Conservation (phyloP, 2,797 vertebrate species). For the Chelon labrosus region DNA sequence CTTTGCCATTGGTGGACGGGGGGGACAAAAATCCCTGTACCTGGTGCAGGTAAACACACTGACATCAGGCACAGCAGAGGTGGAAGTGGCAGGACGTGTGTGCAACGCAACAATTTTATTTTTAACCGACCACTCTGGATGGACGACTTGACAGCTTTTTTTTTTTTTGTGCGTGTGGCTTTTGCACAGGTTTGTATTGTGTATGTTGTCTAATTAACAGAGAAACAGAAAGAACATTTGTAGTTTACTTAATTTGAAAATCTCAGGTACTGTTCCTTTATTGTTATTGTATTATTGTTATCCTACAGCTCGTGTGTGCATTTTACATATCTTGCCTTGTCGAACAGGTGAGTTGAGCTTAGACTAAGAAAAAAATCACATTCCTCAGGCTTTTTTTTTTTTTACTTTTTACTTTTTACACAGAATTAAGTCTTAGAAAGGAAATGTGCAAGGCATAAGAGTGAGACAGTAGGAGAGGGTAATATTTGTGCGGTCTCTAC, state of each 20-base stretch:
- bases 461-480: conserved; percentile 13
- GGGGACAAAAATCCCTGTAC: conserved; percentile 86
- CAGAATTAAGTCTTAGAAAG: background rate
- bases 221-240: background rate
- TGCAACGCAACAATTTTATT: conserved; percentile 24
- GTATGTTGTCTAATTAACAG: background rate
- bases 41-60: conserved; percentile 86
- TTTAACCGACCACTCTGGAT: conserved; percentile 15
- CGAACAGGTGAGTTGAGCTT: conserved; percentile 50
- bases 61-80: conserved; percentile 67
- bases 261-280: conserved; percentile 11
- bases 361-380: no score
- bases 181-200: conserved; percentile 57
- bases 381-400: no score
- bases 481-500: conserved; percentile 42
- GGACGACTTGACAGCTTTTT: conserved; percentile 27
- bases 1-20: conserved; percentile 84
- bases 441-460: background rate
- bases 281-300: conserved; percentile 12
- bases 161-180: background rate
- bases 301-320: background rate
- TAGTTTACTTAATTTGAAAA: conserved; percentile 3
- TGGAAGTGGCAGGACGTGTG: conserved; percentile 64
- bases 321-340: conserved; percentile 7
- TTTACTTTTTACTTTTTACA: conserved; percentile 11